These are phyloP conservation scores for Xanthia icteritia DNA, from an alignment of 2,888 invertebrate genomes.

Conservation along the genomic window DNA sequence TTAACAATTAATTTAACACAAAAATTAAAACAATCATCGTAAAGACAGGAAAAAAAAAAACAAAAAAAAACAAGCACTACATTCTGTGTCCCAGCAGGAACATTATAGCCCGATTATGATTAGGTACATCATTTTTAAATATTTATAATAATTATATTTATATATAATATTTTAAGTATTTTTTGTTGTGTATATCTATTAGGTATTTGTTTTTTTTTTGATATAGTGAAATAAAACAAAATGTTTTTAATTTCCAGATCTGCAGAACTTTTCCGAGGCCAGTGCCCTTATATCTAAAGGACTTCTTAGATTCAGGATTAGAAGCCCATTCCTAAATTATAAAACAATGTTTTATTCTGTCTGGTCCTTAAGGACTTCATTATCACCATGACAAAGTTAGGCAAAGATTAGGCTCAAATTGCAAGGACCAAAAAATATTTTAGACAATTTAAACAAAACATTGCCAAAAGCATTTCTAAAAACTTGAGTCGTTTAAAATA, in stretches of 20 bases:
- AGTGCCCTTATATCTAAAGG: slow-evolving; percentile 88
- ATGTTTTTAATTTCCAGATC: slow-evolving; percentile 77
- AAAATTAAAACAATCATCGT: too few relatives aligned
- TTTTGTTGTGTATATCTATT: neutral
- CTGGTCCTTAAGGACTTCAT: neutral
- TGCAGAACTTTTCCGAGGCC: slow-evolving; percentile 90
- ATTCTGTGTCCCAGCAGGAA: too few relatives aligned
- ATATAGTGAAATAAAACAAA: neutral
- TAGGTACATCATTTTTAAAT: neutral
- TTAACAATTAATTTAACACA: too few relatives aligned
- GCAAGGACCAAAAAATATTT: slow-evolving; percentile 52
- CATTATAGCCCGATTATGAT: too few relatives aligned
- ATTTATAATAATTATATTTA: too few relatives aligned
- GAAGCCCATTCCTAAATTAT: slow-evolving; percentile 85
- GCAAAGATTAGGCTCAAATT: slow-evolving; percentile 36
- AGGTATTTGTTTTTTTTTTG: neutral
- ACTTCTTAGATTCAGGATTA: slow-evolving; percentile 92
- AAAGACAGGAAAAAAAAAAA: too few relatives aligned
- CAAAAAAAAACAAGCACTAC: too few relatives aligned
- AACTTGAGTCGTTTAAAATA: neutral
- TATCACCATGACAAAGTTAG: slow-evolving; percentile 16
- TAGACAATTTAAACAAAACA: slow-evolving; percentile 13
- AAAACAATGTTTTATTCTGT: neutral
- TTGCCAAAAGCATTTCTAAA: slow-evolving; percentile 13
- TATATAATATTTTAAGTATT: neutral